Evolutionary conservation across 2,888 invertebrate species (phyloP), one percentile per base, ranked within the genome.

Genomic region (Esperia sulphurella): DNA sequence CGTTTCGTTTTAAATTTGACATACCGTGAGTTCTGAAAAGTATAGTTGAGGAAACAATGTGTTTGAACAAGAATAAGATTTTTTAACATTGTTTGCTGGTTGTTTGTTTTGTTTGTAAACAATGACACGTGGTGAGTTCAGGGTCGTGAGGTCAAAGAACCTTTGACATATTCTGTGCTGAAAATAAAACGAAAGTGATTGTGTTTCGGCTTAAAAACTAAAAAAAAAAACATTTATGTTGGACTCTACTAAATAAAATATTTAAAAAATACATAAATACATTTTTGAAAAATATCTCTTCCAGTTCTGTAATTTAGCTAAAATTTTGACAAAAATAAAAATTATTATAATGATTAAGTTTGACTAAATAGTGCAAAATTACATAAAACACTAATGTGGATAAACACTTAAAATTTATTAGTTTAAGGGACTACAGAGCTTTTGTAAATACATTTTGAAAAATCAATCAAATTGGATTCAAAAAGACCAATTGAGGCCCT

Each of bases 401-500:
- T n/a, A n/a, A n/a, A n/a, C n/a, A n/a, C n/a, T n/a, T n/a, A n/a
- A n/a, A n/a, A n/a, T n/a, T n/a, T n/a, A n/a, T 21, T 21, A 21
- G 5, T 21, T 21, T 21, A 3, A 21, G 31, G 8, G 10, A 31
- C n/a, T n/a, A n/a, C 31, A 31, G 10, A 31, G 8, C 50, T 43
- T 42, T 31, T 21, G 14, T 49, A 41, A 29, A 42, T 14, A 43
- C 28, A 46, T 38, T 39, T 46, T 39, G 4, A 43, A 48, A 65
- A 83, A 67, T 47, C 68, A 14, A 57, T 71, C 88, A 88, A 79
- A 79, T 87, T 88, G 88, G 88, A 83, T 87, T 51, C 81, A 61
- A 65, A 50, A 70, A 65, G 67, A 6, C 33, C 49, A 0, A 37
- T 53, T 39, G 79, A 75, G 87, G 87, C 88, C 88, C 78, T 79